Conservation (phyloP, 2,888 invertebrate genomes). For the Heliconius sara region DNA sequence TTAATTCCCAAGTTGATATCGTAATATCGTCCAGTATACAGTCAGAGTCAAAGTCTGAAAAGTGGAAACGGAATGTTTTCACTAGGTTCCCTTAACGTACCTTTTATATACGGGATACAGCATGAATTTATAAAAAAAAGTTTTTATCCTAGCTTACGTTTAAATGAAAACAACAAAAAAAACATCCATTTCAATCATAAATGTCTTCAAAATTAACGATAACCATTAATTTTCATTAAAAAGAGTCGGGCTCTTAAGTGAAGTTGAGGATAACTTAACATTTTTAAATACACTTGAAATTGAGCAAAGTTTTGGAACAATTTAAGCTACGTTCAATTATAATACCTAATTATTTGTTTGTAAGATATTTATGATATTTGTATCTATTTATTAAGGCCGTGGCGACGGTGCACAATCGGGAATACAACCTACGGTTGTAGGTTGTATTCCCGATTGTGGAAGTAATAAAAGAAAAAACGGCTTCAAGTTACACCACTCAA, state of each 20-base stretch:
- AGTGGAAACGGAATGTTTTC: neutral
- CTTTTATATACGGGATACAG: neutral
- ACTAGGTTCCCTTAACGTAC: neutral
- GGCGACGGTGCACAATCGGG: too few relatives aligned
- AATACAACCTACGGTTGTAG: too few relatives aligned
- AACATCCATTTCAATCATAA: neutral
- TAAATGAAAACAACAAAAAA: neutral
- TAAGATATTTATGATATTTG: too few relatives aligned
- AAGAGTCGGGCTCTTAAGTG: neutral
- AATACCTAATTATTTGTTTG: neutral
- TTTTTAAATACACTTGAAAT: neutral
- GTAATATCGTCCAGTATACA: too few relatives aligned
- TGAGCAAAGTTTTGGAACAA: neutral
- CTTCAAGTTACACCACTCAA: neutral
- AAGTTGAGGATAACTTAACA: neutral
- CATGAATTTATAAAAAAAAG: too few relatives aligned
- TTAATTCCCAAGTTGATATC: too few relatives aligned
- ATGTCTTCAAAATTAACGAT: neutral
- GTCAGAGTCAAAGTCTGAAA: neutral
- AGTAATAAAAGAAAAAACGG: neutral
- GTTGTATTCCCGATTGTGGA: neutral
- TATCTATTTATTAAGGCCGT: neutral
- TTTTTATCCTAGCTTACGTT: too few relatives aligned
- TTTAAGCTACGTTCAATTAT: conserved; percentile 6
- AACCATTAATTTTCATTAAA: conserved; percentile 19